These are phyloP conservation scores for Phymatocera aterrima DNA, from an alignment of 2,888 invertebrate genomes.

Conservation along the genomic window DNA sequence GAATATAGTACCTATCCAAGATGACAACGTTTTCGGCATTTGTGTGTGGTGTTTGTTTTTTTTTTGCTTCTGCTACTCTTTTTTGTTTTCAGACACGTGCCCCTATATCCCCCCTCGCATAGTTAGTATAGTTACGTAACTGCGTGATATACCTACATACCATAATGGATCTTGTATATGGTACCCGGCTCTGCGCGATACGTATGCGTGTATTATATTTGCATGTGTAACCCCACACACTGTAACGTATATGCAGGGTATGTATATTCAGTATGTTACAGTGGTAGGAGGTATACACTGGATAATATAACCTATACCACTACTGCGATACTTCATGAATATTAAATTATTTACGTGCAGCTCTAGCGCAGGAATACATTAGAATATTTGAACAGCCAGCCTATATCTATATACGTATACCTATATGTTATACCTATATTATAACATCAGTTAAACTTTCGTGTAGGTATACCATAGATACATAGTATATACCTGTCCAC, in stretches of 20 bases:
- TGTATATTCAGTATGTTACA: background rate
- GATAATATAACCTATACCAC: background rate
- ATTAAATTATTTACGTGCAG: constrained; percentile 32
- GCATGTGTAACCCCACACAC: too few species aligned
- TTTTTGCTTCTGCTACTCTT: background rate
- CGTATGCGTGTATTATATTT: background rate
- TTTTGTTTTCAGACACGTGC: background rate
- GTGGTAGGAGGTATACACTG: background rate
- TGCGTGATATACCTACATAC: background rate
- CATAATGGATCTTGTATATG: background rate
- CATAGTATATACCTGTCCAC: too few species aligned
- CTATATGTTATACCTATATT: too few species aligned
- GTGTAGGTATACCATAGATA: background rate
- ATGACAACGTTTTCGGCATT: too few species aligned
- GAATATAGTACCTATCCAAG: too few species aligned
- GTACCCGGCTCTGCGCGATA: background rate
- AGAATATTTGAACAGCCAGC: constrained; percentile 11
- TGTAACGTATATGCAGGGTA: too few species aligned
- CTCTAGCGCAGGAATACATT: constrained; percentile 25
- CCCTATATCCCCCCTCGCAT: background rate
- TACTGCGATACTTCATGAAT: constrained; percentile 30
- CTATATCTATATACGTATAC: too few species aligned
- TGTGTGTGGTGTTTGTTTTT: background rate
- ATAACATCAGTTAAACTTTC: constrained; percentile 20
- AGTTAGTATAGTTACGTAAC: constrained; percentile 1